Base-by-base conservation (phyloP, 1,140 invertebrate species). In the Aphelinus atriplicis region DNA sequence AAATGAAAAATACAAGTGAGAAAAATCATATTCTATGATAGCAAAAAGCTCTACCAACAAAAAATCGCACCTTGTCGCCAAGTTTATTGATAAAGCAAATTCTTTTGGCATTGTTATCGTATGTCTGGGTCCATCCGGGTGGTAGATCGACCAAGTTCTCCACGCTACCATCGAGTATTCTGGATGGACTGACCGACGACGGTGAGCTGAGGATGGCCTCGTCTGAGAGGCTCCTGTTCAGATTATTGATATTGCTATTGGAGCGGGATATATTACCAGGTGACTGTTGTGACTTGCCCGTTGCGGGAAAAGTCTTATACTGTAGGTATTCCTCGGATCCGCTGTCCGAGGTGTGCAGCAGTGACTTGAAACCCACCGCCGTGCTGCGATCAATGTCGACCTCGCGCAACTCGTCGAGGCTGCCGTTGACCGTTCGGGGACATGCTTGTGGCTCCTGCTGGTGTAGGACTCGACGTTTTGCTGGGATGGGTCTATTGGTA, bases 251-350 rank as follows among this genome's bases (percentile, higher is more conserved):
- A 45, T 75, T 75, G 9, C 62, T 60, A n/a, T 75, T 61, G 53
- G 66, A 70, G 2, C 64, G 67, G 42, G 67, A 70, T 50, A 50
- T 65, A 10, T 63, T 75, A 42, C 64, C 51, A 7, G 58, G 26
- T 0, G 66, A 57, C 6, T 65, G 73, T 7, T 50, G 42, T 2
- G 47, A 4, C 48, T 61, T 70, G n/a, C 73, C 55, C 42, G 76
- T 43, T 9, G 74, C 69, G 1, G 81, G 81, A 45, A 82, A 81
- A 5, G 79, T 80, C 60, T 83, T 83, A 60, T 81, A 83, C 58
- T 85, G 84, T 6, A 85, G 70, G 76, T 79, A 85, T 62, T 85
- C 83, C 56, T 85, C 84, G 3, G 83, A 84, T 5, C 84, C 84
- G 64, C 82, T 83, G 56, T 85, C 84, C 0, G 84, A 84, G 1